Evolutionary conservation across 2,888 invertebrate species (phyloP), one percentile per base, ranked within the genome.

Genomic region (Charanyca ferruginea): DNA sequence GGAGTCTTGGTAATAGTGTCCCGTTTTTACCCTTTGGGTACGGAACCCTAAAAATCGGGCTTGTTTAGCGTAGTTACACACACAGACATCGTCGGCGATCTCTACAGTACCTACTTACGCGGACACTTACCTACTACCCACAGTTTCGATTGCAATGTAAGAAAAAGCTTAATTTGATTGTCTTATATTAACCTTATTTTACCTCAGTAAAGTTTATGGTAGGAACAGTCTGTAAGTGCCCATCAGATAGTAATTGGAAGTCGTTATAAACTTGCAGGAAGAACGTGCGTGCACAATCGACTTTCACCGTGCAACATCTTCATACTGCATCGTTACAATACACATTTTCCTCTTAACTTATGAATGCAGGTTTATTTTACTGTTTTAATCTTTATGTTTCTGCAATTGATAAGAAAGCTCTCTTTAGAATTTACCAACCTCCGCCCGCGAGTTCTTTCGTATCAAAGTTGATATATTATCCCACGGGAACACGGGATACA

Each of bases 181-280:
- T 42, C 8, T 42, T 42, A n/a, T 42, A 23, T 5, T 38, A 5
- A 51, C 51, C 18, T 8, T 16, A 22, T 38, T 38, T n/a, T 7
- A 52, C 6, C 16, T 22, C 20, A 13, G 52, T 28, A 38, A 64
- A 64, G 13, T 42, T 49, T 25, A 41, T 25, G 23, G 13, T 45
- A 42, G 1, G 11, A 25, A 41, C 9, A 55, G 55, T 41, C 13
- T 38, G 41, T 57, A 63, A 51, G 20, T 47, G 57, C 35, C 58
- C 41, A 54, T 28, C 47, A 35, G 35, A 28, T 25, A 72, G 35
- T 75, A 66, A 76, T 66, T 76, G 51, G 51, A 61, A 66, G 77
- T 73, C 62, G 65, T 64, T 66, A 80, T 72, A 80, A 79, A 76
- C 78, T 69, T 73, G 64, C 65, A 80, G 80, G 80, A 80, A 80